Base-by-base conservation (phyloP, 2,797 vertebrate genomes). In the Lindbergichthys nudifrons region DNA sequence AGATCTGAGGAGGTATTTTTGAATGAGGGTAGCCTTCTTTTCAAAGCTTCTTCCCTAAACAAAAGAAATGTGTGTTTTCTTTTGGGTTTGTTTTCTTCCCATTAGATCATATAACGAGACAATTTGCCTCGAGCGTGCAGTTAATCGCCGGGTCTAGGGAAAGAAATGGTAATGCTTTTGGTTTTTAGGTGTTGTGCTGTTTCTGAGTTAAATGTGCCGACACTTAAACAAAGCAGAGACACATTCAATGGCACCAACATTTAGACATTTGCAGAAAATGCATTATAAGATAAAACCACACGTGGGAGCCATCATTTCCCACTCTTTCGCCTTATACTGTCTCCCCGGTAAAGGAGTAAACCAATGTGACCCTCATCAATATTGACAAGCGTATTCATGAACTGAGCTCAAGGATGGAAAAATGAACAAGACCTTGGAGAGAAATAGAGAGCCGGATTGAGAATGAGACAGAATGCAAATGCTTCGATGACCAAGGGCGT, bases 201-300 rank as follows among this genome's bases (percentile, higher is more conserved):
- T 46, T 58, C 23, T 19, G 32, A 61, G 46, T 45, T 60, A 59
- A 77, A 76, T 57, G 58, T 15, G 41, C 1, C 53, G 46, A 57
- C 67, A 36, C 19, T 68, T 43, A 32, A 73, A 53, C 67, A 63
- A 59, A 64, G 45, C 53, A 48, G 19, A 46, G 30, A 19, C 66
- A 14, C 48, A 32, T 52, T 58, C 57, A 59, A 53, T 61, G 3
- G 21, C 52, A 39, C 48, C 68, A 26, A 70, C 46, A 10, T 50
- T 7, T 2, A 62, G 89, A 86, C 92, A 89, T 94, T 95, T 94
- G 1, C 32, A 36, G 32, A 36, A 36, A 36, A 36, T 36, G 36
- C 93, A 94, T 93, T 92, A 94, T 92, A 90, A 94, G 94, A 94
- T 95, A 93, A 90, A 92, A 93, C 54, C 93, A 90, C 86, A 90